A percentile compares a stretch with the other conserved stretches of the same genome.
Evolutionary conservation across 2,888 invertebrate species (phyloP).

Genomic region (Parascotia fuliginaria): DNA sequence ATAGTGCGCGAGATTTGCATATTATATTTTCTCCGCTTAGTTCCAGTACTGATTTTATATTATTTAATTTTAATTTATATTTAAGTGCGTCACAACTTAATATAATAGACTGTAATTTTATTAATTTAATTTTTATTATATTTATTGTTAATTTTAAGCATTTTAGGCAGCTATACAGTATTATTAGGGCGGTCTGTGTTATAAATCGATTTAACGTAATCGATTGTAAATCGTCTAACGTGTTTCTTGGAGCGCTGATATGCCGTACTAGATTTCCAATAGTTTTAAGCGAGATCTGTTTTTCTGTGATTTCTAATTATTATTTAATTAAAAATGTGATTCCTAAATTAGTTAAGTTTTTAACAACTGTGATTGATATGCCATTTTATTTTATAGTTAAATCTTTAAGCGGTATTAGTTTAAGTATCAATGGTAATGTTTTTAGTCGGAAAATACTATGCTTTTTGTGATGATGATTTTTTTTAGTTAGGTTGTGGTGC

Average conservation of each 20-base stretch:
- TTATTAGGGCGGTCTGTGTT: conserved; percentile 49
- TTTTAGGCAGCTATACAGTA: conserved; percentile 56
- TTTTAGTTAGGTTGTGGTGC: conserved; percentile 37
- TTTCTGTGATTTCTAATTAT: conserved; percentile 76
- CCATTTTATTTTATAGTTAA: conserved; percentile 65
- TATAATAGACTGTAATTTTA: conserved; percentile 54
- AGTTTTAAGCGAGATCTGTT: conserved; percentile 73
- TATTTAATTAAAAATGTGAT: conserved; percentile 71
- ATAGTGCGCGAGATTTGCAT: conserved; percentile 63
- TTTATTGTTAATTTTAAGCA: conserved; percentile 56
- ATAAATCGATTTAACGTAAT: too few relatives aligned
- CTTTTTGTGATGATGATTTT: conserved; percentile 53
- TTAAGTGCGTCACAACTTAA: conserved; percentile 52
- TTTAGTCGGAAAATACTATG: conserved; percentile 17
- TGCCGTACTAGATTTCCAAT: conserved; percentile 52
- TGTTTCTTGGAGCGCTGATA: conserved; percentile 2
- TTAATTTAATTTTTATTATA: conserved; percentile 49
- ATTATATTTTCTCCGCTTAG: conserved; percentile 62
- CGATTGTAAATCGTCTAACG: too few relatives aligned
- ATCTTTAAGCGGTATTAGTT: conserved; percentile 64
- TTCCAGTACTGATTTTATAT: conserved; percentile 70
- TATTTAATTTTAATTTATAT: conserved; percentile 47
- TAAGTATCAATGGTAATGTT: conserved; percentile 59
- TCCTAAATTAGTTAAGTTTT: conserved; percentile 67
- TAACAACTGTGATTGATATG: conserved; percentile 78